A percentile compares a stretch with the other conserved stretches of the same genome.
Conservation (phyloP, 2,888 invertebrate genomes). For the Ypsolopha sequella region DNA sequence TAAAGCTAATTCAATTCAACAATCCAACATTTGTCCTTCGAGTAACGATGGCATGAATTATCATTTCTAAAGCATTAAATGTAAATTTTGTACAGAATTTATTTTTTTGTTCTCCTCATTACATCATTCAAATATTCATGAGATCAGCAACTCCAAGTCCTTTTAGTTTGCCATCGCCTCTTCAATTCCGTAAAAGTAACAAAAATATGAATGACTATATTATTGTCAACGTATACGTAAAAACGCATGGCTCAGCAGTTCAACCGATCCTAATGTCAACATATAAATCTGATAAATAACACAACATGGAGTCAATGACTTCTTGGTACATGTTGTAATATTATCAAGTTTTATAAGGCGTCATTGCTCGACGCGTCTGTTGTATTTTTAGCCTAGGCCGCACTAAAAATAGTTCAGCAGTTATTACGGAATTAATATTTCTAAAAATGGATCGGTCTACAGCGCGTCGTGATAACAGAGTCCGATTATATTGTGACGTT, state of each 20-base stretch:
- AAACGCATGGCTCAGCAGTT: not conserved
- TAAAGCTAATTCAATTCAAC: too few relatives aligned
- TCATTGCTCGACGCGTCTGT: constrained; percentile 41
- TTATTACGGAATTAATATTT: constrained; percentile 72
- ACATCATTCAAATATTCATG: constrained; percentile 1
- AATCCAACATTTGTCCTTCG: too few relatives aligned
- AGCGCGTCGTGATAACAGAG: constrained; percentile 43
- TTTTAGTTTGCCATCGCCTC: not conserved
- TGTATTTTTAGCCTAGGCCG: constrained; percentile 67
- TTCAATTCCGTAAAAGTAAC: not conserved
- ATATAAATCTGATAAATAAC: not conserved
- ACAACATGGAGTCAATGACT: not conserved
- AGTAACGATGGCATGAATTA: too few relatives aligned
- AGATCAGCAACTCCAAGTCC: not conserved
- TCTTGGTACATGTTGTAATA: not conserved
- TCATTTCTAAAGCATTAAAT: too few relatives aligned
- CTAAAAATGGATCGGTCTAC: constrained; percentile 67
- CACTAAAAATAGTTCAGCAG: constrained; percentile 65
- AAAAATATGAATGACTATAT: not conserved
- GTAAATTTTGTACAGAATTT: too few relatives aligned
- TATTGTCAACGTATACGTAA: not conserved
- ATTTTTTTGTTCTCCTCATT: not conserved
- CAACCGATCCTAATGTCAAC: not conserved
- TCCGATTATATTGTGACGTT: not conserved
- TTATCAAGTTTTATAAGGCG: constrained; percentile 19